Evolutionary conservation across 2,113 vertebrate species (phyloP).

Genomic region (Sialia sialis): DNA sequence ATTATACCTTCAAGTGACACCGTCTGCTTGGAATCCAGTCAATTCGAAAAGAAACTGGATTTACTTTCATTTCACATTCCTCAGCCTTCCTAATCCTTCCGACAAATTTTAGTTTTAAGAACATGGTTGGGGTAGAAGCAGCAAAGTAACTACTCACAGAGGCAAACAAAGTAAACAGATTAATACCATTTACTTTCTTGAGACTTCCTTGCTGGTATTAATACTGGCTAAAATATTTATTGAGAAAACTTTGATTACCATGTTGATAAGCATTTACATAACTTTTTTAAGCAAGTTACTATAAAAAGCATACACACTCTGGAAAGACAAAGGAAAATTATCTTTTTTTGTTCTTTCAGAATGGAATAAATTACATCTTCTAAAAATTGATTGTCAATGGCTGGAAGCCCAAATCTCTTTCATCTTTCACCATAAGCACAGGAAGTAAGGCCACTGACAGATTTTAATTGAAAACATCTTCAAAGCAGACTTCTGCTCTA

Average conservation of each 20-base stretch:
- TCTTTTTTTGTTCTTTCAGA: not conserved
- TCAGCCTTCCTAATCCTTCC: conserved; percentile 21
- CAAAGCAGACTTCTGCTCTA: conserved; percentile 1
- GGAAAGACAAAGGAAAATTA: conserved; percentile 18
- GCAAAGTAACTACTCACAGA: not conserved
- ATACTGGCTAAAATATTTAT: not conserved
- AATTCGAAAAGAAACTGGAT: conserved; percentile 22
- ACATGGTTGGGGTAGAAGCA: not conserved
- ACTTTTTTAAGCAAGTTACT: not conserved
- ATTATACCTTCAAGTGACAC: conserved; percentile 38
- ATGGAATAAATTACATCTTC: conserved; percentile 45
- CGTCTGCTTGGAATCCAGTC: conserved; percentile 1
- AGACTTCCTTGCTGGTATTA: not conserved
- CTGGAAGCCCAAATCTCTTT: conserved; percentile 53
- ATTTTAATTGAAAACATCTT: conserved; percentile 59
- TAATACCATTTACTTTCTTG: not conserved
- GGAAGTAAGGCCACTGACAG: conserved; percentile 56
- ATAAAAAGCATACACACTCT: not conserved
- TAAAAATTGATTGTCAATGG: conserved; percentile 24
- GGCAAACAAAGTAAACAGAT: not conserved
- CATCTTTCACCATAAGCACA: conserved; percentile 34
- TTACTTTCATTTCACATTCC: conserved; percentile 48
- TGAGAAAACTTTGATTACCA: not conserved
- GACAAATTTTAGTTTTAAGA: conserved; percentile 6
- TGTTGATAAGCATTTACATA: not conserved